Evolutionary conservation across 2,888 invertebrate species (phyloP).

Genomic region (Papilio elwesi): DNA sequence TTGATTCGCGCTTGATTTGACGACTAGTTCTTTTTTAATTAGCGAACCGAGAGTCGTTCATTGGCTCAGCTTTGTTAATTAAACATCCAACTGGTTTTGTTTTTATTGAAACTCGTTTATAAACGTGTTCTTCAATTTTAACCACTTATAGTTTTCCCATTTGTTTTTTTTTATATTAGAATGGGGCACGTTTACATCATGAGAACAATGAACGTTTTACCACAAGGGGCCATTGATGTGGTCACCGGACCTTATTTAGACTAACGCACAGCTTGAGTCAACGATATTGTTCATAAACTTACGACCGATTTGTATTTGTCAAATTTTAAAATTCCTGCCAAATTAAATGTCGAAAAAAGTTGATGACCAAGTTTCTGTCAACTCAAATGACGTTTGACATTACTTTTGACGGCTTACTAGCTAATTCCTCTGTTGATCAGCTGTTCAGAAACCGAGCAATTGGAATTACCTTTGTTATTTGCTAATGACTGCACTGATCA

Average conservation of each 20-base stretch:
- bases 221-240: background rate
- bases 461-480: too few relatives aligned
- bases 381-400: too few relatives aligned
- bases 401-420: too few relatives aligned
- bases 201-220: background rate
- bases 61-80: conserved; percentile 1
- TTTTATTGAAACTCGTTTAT: background rate
- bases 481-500: too few relatives aligned
- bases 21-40: background rate
- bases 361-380: too few relatives aligned
- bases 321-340: too few relatives aligned
- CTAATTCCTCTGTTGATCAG: too few relatives aligned
- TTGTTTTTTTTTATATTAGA: background rate
- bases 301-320: too few relatives aligned
- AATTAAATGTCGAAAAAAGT: too few relatives aligned
- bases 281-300: background rate
- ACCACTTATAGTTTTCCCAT: background rate
- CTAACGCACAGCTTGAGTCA: background rate
- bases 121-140: background rate
- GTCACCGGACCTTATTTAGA: background rate
- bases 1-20: conserved; percentile 5
- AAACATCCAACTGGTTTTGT: background rate
- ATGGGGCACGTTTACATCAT: background rate
- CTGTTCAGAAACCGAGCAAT: too few relatives aligned
- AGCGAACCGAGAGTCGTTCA: background rate